phyloP scores from a whole-genome alignment of 2,797 vertebrate species.

The Columba guinea region DNA sequence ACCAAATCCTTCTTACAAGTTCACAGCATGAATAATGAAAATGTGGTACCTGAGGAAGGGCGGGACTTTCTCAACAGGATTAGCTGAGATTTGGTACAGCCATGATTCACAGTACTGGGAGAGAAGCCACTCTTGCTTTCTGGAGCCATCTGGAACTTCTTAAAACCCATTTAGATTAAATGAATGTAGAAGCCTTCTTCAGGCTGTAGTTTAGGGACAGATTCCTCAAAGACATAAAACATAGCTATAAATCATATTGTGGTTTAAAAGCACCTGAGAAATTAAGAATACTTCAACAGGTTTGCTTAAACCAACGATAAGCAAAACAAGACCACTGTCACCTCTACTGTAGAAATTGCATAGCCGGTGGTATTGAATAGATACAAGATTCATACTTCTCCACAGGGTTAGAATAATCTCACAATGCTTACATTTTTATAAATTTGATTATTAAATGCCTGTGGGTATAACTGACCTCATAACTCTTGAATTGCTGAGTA shows the following conservation, averaged over 20 bases:
- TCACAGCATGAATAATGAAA: neutral
- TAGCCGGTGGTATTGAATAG: neutral
- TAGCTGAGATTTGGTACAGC: neutral
- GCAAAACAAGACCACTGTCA: neutral
- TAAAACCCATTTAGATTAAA: neutral
- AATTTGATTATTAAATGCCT: neutral
- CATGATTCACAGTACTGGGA: neutral
- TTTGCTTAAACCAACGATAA: neutral
- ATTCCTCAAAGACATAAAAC: neutral
- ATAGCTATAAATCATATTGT: neutral
- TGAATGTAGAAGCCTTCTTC: neutral
- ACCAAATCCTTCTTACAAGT: neutral
- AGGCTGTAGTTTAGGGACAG: neutral
- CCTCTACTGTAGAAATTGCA: neutral
- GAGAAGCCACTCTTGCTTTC: neutral
- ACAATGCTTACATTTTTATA: neutral
- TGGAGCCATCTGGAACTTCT: neutral
- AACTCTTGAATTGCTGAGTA: neutral
- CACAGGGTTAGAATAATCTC: neutral
- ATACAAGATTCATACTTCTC: neutral
- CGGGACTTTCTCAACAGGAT: neutral
- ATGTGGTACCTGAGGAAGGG: neutral
- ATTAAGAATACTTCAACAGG: neutral
- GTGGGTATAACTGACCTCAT: neutral
- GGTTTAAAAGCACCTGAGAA: neutral